Base-by-base conservation (phyloP, 2,888 invertebrate genomes). In the Ophion slaviceki region DNA sequence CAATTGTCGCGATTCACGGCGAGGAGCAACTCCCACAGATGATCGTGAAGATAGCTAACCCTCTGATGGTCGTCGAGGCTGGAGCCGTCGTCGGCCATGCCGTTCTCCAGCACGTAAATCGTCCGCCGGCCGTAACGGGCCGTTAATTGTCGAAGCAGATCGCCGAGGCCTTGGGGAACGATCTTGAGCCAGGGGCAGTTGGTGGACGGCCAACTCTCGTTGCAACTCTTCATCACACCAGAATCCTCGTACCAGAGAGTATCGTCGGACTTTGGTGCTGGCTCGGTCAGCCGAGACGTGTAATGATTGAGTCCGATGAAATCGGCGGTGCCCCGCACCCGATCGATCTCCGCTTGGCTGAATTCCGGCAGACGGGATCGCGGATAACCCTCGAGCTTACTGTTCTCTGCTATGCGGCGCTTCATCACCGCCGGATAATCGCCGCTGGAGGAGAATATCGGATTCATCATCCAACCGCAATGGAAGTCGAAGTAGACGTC, bases 141-240 rank as follows among this genome's bases (percentile, higher is more conserved):
- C 85, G 93, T 94, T 45, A 95, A 90, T 90, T 93, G 92, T 45
- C 92, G 91, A 2, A 95, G 88, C 2, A 94, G 53, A 68, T 92
- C 88, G 5, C 94, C 89, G 20, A 95, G 91, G 10, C 95, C 95
- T 88, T 92, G 90, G 0, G 95, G 95, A 2, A 94, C 93, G 0
- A 93, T 89, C 94, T 95, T 95, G 36, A 96, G 93, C 96, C 96
- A 96, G 3, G 92, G 91, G 7, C 96, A 95, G n/a, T 95, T 96
- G 61, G 95, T 95, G 17, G 94, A 94, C 57, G 95, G 95, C 97
- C 96, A 97, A 1, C 94, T 94, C 0, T 95, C 94, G 91, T 96
- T 95, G 88, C 95, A 94, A 64, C 94, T 95, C 88, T 95, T 93
- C 14, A 95, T 93, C 32, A 96, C 95, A 1, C 96, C 96, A 14